Base-by-base conservation (phyloP, 2,888 invertebrate genomes). In the Lasioglossum calceatum region DNA sequence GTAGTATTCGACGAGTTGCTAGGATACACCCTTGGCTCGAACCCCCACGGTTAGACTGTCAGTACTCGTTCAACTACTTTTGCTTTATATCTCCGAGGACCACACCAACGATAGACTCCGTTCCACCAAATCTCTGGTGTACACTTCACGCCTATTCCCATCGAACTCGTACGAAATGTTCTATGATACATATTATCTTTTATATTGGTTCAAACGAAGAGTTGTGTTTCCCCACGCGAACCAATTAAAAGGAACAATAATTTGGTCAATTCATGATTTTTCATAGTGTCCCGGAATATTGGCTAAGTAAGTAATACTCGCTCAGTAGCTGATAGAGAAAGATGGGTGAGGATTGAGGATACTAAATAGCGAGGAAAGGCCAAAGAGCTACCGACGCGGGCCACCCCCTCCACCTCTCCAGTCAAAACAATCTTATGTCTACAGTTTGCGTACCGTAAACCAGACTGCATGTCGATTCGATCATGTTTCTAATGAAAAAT, bases 1-100 rank as follows among this genome's bases (percentile, higher is more conserved):
- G 92, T 78, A 74, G 50, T 50, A 47, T 94, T 94, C 92, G 91
- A 90, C 92, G 93, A 93, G 94, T 94, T 94, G 94, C 94, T 94
- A 94, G 94, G 94, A 94, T 93, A 94, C 94, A 93, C 94, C 94
- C 94, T 91, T 91, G 90, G 92, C 90, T 92, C 91, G 91, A 92
- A 93, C 92, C 92, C 92, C 88, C 88, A 80, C 80, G 79, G 72
- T 86, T 81, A n/a, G 76, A 77, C 77, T 79, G 87, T 82, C 84
- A 67, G 61, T 82, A 77, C 82, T 88, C 89, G 54, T 54, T 50
- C 78, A 89, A 91, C 91, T 92, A 90, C 91, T 90, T 92, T 70
- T 90, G 90, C 88, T 86, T 87, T 81, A 80, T 77, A 70, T 54
- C 81, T 78, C 79, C 64, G 82, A 88, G 87, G 85, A 87, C 91